phyloP scores from a whole-genome alignment of 1,140 invertebrate species.

The Nomia melanderi region DNA sequence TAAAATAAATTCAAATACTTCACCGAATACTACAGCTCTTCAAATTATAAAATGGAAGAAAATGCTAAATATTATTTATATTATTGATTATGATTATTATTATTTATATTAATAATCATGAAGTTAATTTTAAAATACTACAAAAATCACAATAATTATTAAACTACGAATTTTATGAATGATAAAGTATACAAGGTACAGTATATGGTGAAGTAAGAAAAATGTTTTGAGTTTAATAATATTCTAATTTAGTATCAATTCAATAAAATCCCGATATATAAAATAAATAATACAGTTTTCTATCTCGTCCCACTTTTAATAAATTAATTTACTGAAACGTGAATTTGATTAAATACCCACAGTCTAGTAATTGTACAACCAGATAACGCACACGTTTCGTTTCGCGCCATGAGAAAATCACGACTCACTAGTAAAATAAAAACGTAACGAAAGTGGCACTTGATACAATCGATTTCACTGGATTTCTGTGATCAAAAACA shows the following conservation, averaged over 20 bases:
- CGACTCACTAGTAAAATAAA: conserved; percentile 4
- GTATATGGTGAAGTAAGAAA: too few relatives aligned
- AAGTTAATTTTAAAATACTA: too few relatives aligned
- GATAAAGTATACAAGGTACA: too few relatives aligned
- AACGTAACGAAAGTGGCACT: conserved; percentile 14
- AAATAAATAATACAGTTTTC: too few relatives aligned
- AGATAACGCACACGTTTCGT: background rate
- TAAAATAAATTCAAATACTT: background rate
- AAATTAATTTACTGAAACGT: background rate
- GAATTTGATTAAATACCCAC: background rate
- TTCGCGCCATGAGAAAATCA: conserved; percentile 42
- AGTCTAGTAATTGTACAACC: background rate
- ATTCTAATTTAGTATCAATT: too few relatives aligned
- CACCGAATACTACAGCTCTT: background rate
- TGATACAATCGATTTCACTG: conserved; percentile 27
- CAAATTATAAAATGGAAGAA: background rate
- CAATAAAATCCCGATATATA: too few relatives aligned
- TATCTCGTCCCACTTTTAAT: too few relatives aligned
- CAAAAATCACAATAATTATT: too few relatives aligned
- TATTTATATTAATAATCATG: too few relatives aligned
- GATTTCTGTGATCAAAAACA: background rate
- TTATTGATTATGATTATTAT: too few relatives aligned
- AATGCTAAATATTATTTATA: background rate
- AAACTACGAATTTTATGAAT: too few relatives aligned
- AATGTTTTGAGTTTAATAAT: too few relatives aligned